Percentiles rank a stretch among this genome's conserved stretches.
These are phyloP conservation scores for Ursus arctos DNA, from an alignment of 2,113 vertebrate genomes.

Conservation along the genomic window DNA sequence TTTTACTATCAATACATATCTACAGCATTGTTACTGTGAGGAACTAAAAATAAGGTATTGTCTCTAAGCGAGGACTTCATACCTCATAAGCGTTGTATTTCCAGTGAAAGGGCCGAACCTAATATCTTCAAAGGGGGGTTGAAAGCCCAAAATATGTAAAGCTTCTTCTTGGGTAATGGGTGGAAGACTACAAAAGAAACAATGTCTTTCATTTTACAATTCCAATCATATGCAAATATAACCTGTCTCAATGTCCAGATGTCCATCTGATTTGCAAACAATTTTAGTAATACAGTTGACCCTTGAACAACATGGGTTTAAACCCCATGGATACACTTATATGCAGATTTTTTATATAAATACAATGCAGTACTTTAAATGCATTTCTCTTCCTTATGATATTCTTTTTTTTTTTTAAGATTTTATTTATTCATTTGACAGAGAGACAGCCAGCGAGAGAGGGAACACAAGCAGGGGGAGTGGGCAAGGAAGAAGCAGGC, in stretches of 20 bases:
- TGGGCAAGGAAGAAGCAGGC: no score
- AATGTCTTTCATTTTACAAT: conserved; percentile 50
- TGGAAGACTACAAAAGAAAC: conserved; percentile 90
- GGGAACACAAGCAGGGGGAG: no score
- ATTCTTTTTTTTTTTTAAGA: no score
- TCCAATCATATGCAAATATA: neutral
- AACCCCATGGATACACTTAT: neutral
- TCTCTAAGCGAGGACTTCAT: conserved; percentile 14
- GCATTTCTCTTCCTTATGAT: neutral
- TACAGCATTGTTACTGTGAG: neutral
- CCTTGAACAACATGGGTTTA: neutral
- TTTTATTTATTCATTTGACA: no score
- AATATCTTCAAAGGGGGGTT: conserved; percentile 98
- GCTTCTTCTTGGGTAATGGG: conserved; percentile 99
- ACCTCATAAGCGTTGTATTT: conserved; percentile 99
- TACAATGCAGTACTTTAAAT: neutral
- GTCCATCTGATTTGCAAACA: neutral
- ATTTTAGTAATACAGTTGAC: neutral
- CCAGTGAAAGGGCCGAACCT: conserved; percentile 99
- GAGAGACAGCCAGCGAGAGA: no score
- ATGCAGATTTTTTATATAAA: neutral
- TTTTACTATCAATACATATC: neutral
- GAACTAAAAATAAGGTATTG: conserved; percentile 1
- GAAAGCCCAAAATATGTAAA: conserved; percentile 97
- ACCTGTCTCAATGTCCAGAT: neutral